Evolutionary conservation across 2,113 vertebrate species (phyloP), one percentile per base, ranked within the genome.

Genomic region (Heterochromis multidens): DNA sequence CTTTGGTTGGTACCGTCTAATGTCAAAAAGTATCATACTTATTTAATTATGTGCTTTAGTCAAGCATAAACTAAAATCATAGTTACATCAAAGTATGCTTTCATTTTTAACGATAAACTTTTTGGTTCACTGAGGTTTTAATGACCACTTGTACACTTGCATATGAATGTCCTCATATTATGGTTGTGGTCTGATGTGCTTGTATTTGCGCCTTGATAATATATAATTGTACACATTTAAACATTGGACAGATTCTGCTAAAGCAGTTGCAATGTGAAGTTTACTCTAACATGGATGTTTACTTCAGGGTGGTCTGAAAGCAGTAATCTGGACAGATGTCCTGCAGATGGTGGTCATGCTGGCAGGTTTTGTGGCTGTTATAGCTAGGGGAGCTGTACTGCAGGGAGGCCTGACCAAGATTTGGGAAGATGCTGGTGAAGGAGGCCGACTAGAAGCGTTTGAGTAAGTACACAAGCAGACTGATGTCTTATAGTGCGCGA

Each of bases 261-360:
- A 65, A 31, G 14, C 11, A 16, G 12, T 77, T 19, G 19, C 6
- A 40, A 80, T 46, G 12, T 25, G 37, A 21, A 7, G 8, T 4
- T 59, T 13, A 35, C 6, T 17, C 16, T 56, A 7, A 21, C 27
- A 10, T 60, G 17, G 23, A 29, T 56, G 86, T 33, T 79, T 80
- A 33, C 87, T 83, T 25, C 86, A 97, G 96, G 96, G 96, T 7
- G 96, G 96, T 1, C 90, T 97, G 79, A 97, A 97, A 87, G 96
- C 96, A 4, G 96, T 97, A 13, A 96, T 97, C 85, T 97, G 96
- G 96, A 97, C 96, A 59, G 96, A 97, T 56, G 96, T 97, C 52
- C 40, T 97, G 67, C 96, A 97, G 93, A 96, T 97, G 96, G 91
- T 94, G 35, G 91, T 96, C 87, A 97, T 97, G 96, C 87, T 97